Conservation (phyloP, 1,140 invertebrate genomes). For the Drosophila baimaii region DNA sequence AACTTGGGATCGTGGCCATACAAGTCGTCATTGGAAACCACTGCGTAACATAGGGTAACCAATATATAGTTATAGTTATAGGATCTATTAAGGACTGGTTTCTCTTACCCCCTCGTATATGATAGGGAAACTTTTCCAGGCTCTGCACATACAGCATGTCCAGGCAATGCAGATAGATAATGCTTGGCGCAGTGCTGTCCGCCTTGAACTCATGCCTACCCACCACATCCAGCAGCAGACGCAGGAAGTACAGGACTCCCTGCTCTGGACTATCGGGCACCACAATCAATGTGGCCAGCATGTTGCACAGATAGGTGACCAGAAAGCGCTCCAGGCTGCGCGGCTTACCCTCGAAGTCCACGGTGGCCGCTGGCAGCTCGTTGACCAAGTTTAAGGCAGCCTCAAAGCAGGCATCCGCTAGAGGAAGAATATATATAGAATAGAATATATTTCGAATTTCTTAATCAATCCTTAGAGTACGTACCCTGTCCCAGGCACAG, state of each 20-base stretch:
- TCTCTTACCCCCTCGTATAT: conserved; percentile 69
- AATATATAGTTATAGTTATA: background rate
- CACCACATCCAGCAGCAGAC: conserved; percentile 90
- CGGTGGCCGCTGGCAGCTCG: conserved; percentile 90
- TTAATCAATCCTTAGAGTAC: background rate
- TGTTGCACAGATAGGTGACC: conserved; percentile 89
- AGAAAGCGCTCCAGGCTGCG: conserved; percentile 90
- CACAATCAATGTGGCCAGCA: conserved; percentile 93
- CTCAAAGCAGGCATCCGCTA: conserved; percentile 97
- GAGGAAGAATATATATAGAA: conserved; percentile 52
- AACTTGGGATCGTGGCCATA: conserved; percentile 96
- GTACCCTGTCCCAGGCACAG: conserved; percentile 92
- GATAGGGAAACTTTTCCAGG: conserved; percentile 77
- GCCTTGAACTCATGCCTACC: conserved; percentile 89
- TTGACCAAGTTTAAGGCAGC: conserved; percentile 92
- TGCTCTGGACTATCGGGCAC: conserved; percentile 95
- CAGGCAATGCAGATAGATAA: conserved; percentile 87
- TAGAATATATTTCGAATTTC: conserved; percentile 14
- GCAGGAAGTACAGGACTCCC: conserved; percentile 91
- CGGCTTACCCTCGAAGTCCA: conserved; percentile 91
- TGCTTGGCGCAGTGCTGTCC: conserved; percentile 85
- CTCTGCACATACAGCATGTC: conserved; percentile 80
- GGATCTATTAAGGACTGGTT: background rate
- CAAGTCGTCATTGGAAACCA: conserved; percentile 96
- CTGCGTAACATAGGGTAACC: conserved; percentile 83